A percentile compares a stretch with the other conserved stretches of the same genome.
Evolutionary conservation across 1,140 invertebrate species (phyloP).

Genomic region (Cecropterus lyciades): DNA sequence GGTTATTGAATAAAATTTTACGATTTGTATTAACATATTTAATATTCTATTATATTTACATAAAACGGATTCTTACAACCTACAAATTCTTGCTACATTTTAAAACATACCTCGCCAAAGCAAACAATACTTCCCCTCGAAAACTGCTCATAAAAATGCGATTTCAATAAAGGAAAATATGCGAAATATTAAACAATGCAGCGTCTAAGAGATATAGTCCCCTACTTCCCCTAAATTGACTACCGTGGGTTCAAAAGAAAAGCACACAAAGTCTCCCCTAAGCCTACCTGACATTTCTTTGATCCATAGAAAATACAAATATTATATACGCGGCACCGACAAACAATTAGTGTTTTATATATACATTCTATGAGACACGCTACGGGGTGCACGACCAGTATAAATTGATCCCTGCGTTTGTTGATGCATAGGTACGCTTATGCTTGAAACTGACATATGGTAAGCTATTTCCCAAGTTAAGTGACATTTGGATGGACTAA

Average conservation of each 20-base stretch:
- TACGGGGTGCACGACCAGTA: no score
- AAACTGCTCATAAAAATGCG: conserved; percentile 8
- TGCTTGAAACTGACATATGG: no score
- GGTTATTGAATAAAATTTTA: no score
- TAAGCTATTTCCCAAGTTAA: no score
- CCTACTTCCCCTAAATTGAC: conserved; percentile 21
- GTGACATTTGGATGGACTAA: no score
- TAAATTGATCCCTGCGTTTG: no score
- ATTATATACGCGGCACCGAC: conserved; percentile 28
- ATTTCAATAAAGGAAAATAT: conserved; percentile 32
- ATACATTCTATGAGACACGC: not conserved
- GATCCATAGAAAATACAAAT: conserved; percentile 30
- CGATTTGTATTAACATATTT: no score
- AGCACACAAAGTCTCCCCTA: conserved; percentile 27
- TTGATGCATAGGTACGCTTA: no score
- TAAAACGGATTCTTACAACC: no score
- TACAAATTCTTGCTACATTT: no score
- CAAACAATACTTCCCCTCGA: not conserved
- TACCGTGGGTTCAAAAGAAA: conserved; percentile 30
- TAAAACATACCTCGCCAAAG: no score
- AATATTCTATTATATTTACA: no score
- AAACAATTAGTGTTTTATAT: conserved; percentile 29
- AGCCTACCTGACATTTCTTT: conserved; percentile 32
- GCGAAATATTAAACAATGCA: conserved; percentile 25
- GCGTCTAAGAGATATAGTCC: conserved; percentile 17